Evolutionary conservation across 2,113 vertebrate species (phyloP).

Genomic region (Patagioenas fasciata): DNA sequence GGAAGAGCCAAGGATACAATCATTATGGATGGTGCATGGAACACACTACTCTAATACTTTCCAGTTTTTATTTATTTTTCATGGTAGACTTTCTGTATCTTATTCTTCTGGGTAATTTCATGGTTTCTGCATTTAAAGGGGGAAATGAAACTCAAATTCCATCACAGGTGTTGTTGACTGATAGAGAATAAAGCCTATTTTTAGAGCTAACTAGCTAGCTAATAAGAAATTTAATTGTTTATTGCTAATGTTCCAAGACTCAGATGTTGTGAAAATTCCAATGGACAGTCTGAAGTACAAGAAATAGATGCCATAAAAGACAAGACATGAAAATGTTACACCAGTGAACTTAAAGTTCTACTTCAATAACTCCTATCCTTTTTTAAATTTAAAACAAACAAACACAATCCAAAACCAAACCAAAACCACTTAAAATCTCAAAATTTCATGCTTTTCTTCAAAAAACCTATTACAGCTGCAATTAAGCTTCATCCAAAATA

Average conservation of each 20-base stretch:
- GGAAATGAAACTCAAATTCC: background rate
- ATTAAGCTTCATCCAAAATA: background rate
- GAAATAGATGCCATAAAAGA: background rate
- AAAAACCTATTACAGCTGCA: background rate
- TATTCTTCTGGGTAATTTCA: background rate
- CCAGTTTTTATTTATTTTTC: background rate
- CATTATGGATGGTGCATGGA: background rate
- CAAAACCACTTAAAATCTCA: background rate
- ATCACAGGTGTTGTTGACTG: background rate
- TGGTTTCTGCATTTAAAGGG: background rate
- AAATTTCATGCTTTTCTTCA: background rate
- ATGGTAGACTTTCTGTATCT: background rate
- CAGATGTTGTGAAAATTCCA: background rate
- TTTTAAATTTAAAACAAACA: background rate
- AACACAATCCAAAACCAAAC: too few species aligned
- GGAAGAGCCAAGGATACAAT: background rate
- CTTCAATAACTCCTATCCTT: background rate
- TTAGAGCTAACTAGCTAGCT: background rate
- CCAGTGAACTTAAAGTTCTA: background rate
- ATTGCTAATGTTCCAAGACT: background rate
- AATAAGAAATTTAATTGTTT: conserved; percentile 17
- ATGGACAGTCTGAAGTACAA: background rate
- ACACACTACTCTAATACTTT: background rate
- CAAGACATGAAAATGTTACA: background rate
- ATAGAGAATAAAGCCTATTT: background rate